Percentiles rank a stretch among this genome's conserved stretches.
phyloP scores from a whole-genome alignment of 2,888 invertebrate genomes.

The Megamerina dolium region DNA sequence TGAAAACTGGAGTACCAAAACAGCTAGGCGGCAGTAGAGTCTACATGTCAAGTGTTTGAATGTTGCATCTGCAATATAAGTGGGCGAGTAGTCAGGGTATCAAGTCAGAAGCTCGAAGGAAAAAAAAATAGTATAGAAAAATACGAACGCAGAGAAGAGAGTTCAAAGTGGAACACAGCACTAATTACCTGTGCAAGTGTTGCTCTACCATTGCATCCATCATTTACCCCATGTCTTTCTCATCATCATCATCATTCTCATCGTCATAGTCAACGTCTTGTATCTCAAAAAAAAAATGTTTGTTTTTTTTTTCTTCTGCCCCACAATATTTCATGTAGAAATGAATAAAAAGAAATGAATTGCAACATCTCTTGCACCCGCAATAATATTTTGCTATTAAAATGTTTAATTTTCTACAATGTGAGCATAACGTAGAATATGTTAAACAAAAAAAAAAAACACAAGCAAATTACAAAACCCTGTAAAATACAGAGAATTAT shows the following conservation, averaged over 20 bases:
- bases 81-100: no score
- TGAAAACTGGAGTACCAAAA: no score
- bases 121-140: no score
- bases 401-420: slow-evolving; percentile 40
- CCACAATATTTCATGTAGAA: not conserved
- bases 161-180: not conserved
- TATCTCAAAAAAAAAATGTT: no score
- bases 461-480: slow-evolving; percentile 14
- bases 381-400: slow-evolving; percentile 37
- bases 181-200: slow-evolving; percentile 1
- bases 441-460: slow-evolving; percentile 5
- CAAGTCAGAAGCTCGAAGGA: no score
- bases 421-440: slow-evolving; percentile 8
- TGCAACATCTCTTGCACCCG: no score
- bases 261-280: no score
- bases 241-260: no score
- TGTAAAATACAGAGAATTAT: slow-evolving; percentile 25
- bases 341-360: no score
- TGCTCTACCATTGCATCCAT: not conserved
- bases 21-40: no score
- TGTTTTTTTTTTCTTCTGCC: not conserved
- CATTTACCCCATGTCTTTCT: not conserved
- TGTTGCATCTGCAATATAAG: not conserved
- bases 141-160: not conserved
- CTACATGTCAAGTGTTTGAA: not conserved